A percentile compares a stretch with the other conserved stretches of the same genome.
phyloP scores from a whole-genome alignment of 92 coral and sea anemone genomes.

The Zoanthus sansibaricus region DNA sequence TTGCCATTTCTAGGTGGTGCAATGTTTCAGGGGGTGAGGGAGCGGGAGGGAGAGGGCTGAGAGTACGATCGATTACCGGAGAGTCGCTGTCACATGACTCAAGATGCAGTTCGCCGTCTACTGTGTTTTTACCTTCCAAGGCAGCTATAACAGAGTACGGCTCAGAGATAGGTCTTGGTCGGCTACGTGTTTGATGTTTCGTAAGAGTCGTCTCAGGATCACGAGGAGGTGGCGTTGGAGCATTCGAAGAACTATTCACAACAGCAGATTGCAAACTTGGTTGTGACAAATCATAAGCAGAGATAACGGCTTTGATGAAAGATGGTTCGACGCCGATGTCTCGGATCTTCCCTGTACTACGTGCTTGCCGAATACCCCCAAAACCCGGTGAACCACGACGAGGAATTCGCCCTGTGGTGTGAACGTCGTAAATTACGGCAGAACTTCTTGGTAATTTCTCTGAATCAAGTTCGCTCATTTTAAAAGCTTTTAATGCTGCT shows the following conservation, averaged over 20 bases:
- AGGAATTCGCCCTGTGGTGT: slow-evolving; percentile 37
- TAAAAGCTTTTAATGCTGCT: slow-evolving; percentile 21
- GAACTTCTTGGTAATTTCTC: slow-evolving; percentile 40
- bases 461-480: slow-evolving; percentile 24
- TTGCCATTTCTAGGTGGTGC: slow-evolving; percentile 72
- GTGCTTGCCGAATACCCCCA: slow-evolving; percentile 15
- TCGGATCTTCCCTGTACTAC: slow-evolving; percentile 55
- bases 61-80: slow-evolving; percentile 41
- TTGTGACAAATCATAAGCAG: slow-evolving; percentile 79
- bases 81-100: slow-evolving; percentile 39
- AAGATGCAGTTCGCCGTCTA: slow-evolving; percentile 2
- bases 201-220: slow-evolving; percentile 52
- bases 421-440: slow-evolving; percentile 63
- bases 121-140: slow-evolving; percentile 56
- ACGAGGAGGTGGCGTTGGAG: slow-evolving; percentile 56
- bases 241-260: slow-evolving; percentile 60
- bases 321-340: slow-evolving; percentile 50
- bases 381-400: background rate
- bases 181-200: slow-evolving; percentile 56
- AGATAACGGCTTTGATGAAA: slow-evolving; percentile 35
- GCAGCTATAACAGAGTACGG: slow-evolving; percentile 65
- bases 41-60: slow-evolving; percentile 83
- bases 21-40: slow-evolving; percentile 74
- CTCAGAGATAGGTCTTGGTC: slow-evolving; percentile 79
- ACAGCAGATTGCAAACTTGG: slow-evolving; percentile 63